A percentile compares a stretch with the other conserved stretches of the same genome.
Conservation (phyloP, 2,113 vertebrate species). For the Dasyornis broadbenti region DNA sequence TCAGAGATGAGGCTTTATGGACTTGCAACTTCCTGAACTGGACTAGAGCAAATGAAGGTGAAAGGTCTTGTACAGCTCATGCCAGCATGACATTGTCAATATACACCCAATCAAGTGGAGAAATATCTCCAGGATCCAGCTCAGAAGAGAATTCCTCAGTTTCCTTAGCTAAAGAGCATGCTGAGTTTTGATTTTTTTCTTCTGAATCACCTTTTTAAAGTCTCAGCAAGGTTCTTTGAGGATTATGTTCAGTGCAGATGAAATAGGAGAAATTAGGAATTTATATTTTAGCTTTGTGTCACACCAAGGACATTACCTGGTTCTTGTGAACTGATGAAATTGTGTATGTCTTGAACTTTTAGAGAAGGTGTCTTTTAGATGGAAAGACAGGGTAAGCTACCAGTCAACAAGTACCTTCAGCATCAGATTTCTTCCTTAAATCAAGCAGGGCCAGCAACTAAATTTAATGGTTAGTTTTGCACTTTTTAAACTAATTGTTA, state of each 20-base stretch:
- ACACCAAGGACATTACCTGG: not conserved
- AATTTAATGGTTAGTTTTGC: not conserved
- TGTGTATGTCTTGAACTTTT: rapidly evolving
- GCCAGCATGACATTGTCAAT: not conserved
- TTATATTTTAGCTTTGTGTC: not conserved
- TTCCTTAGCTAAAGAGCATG: not conserved
- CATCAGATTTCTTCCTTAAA: not conserved
- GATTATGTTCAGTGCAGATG: not conserved
- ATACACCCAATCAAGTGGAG: not conserved
- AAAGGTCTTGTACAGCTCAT: not conserved
- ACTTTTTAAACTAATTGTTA: not conserved
- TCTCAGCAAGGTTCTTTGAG: not conserved
- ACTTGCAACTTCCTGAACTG: not conserved
- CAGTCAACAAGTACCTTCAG: not conserved
- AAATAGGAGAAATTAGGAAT: not conserved
- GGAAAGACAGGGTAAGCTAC: not conserved
- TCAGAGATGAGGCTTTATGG: not conserved
- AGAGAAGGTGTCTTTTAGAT: not conserved
- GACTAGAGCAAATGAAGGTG: not conserved
- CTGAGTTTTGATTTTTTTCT: not conserved
- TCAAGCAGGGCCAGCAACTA: not conserved
- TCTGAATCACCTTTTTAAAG: not conserved
- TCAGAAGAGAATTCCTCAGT: not conserved
- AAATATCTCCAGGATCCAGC: not conserved
- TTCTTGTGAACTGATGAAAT: not conserved